Base-by-base conservation (phyloP, 2,797 vertebrate genomes). In the Silurus aristotelis region DNA sequence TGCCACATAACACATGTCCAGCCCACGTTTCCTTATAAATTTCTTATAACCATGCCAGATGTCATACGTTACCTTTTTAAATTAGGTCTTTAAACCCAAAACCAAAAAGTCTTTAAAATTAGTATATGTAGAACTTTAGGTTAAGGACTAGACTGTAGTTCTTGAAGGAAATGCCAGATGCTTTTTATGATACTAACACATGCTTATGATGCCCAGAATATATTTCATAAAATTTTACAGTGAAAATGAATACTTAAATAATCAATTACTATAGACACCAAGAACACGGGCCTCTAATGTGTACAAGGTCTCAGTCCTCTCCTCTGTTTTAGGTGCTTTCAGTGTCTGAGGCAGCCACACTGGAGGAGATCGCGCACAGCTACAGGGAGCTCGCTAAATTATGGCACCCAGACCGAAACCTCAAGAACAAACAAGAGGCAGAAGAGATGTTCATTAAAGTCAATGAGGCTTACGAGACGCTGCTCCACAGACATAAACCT, bases 361-460 rank as follows among this genome's bases (percentile, higher is more conserved):
- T 92, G 55, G 96, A 97, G 89, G 97, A 97, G 38, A 95, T 98
- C 89, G 94, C 93, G 60, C 93, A 46, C 52, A 95, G 93, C 90
- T 97, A 98, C 84, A 91, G 93, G 83, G 95, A 97, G 64, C 91
- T 96, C 84, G 96, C 94, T 83, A 98, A 97, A 90, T 87, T 92
- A 31, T 98, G 97, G 97, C 97, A 98, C 86, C 97, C 97, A 5
- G 97, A 98, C 91, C 96, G 96, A 89, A 98, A 97, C 91, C 92
- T 83, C 61, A 93, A 94, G 52, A 93, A 90, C 17, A 88, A 73
- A 1, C 83, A 85, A 81, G 95, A 98, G 46, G 96, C 97, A 22
- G 94, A 97, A 90, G 87, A 87, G 60, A 96, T 90, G 90, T 98
- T 98, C 87, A 88, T 98, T 86, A 94, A 96, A 92, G 94, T 98